These are phyloP conservation scores for Parthenolecanium corni DNA, from an alignment of 2,888 invertebrate species.

Conservation along the genomic window DNA sequence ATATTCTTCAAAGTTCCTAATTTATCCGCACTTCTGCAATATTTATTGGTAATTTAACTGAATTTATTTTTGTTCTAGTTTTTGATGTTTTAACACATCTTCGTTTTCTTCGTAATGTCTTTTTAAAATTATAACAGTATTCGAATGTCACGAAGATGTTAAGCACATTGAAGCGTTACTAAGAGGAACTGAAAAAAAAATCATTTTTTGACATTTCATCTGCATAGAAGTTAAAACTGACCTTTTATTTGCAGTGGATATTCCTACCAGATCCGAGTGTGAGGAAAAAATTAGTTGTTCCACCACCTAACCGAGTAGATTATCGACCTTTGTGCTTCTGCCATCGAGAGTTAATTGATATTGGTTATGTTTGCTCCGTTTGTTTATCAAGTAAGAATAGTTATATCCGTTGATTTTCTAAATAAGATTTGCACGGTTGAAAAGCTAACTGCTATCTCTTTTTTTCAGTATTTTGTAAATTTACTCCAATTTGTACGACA, in stretches of 20 bases:
- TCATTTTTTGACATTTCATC: too few species aligned
- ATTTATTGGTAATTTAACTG: conserved; percentile 55
- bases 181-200: too few species aligned
- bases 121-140: not conserved
- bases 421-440: conserved; percentile 26
- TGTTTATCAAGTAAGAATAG: conserved; percentile 73
- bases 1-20: conserved; percentile 72
- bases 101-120: not conserved
- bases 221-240: not conserved
- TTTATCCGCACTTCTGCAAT: conserved; percentile 72
- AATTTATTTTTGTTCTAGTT: not conserved
- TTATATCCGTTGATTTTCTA: not conserved
- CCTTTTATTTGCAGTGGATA: conserved; percentile 58
- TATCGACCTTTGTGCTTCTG: conserved; percentile 97
- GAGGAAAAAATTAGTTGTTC: conserved; percentile 69
- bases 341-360: conserved; percentile 84
- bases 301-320: conserved; percentile 82
- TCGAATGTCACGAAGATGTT: not conserved
- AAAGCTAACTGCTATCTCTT: too few species aligned
- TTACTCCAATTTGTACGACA: conserved; percentile 93
- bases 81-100: not conserved
- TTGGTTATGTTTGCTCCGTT: conserved; percentile 95
- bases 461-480: conserved; percentile 81
- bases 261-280: conserved; percentile 77
- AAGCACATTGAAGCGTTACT: too few species aligned